Evolutionary conservation across 2,797 vertebrate species (phyloP).

Genomic region (Bucorvus abyssinicus): DNA sequence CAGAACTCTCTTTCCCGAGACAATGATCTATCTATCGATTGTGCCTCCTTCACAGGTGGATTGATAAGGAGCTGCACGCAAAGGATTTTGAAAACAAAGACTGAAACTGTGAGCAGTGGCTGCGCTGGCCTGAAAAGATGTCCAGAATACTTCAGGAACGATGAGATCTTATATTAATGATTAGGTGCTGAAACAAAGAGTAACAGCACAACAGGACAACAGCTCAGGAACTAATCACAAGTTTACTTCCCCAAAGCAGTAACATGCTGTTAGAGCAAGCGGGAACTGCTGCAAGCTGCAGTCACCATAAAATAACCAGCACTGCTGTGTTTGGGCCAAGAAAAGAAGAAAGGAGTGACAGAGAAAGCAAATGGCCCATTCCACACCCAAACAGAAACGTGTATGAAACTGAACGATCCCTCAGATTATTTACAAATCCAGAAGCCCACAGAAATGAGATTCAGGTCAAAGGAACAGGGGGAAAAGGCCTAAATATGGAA

Average conservation of each 20-base stretch:
- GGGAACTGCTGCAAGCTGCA: background rate
- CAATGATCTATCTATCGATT: background rate
- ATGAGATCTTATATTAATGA: background rate
- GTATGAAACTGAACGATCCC: accelerated
- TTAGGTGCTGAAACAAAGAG: background rate
- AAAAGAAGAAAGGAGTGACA: background rate
- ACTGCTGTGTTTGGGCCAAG: background rate
- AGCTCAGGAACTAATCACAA: background rate
- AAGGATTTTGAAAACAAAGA: background rate
- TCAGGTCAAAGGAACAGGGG: background rate
- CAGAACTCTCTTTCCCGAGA: background rate
- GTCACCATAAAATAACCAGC: background rate
- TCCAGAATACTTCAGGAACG: background rate
- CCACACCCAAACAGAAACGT: background rate
- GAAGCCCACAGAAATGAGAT: background rate
- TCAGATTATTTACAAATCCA: background rate
- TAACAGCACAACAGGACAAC: background rate
- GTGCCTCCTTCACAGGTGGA: background rate
- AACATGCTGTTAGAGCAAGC: accelerated
- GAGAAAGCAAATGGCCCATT: background rate
- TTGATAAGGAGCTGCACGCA: background rate
- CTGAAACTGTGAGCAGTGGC: background rate
- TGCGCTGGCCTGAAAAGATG: background rate
- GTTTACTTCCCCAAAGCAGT: background rate
- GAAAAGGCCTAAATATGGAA: background rate